Base-by-base conservation (phyloP, 1,140 invertebrate genomes). In the Battus philenor region DNA sequence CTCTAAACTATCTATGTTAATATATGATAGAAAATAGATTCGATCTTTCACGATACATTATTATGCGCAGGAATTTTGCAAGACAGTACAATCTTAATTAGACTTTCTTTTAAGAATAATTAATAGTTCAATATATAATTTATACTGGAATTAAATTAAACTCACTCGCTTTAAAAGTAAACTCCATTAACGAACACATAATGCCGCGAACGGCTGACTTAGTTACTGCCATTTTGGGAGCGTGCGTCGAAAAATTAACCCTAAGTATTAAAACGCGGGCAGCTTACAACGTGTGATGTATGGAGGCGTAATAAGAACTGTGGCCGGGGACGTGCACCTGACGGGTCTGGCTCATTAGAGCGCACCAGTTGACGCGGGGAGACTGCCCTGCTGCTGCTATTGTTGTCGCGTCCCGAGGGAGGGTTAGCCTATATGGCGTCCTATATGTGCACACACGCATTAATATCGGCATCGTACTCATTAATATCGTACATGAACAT, bases 101-200 rank as follows among this genome's bases (percentile, higher is more conserved):
- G 5, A 32, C 30, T 32, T 32, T 32, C 30, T 13, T 13, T n/a
- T 3, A 33, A 17, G 12, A 33, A 13, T 33, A 16, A 32, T 32
- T 8, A 33, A 33, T 8, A 16, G 17, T 15, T 33, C 17, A 32
- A 32, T 11, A 32, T 32, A 32, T n/a, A 15, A 32, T 6, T 31
- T n/a, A n/a, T n/a, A n/a, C n/a, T n/a, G n/a, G n/a, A 16, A 39
- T 38, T 48, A 50, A 50, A 54, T 33, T 51, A 41, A 32, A 47
- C 76, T 84, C 80, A 84, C 80, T 84, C 79, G 80, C 80, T 84
- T 75, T 84, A 59, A 84, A 84, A 44, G 80, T 84, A 59, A 84
- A 77, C 58, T 84, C 80, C 80, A 84, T 82, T 45, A 84, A 73
- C 15, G 76, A 75, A 47, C 77, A 84, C 80, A 84, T 84, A 46